These are phyloP conservation scores for Tetramorium bicarinatum DNA, from an alignment of 2,888 invertebrate genomes.

Conservation along the genomic window DNA sequence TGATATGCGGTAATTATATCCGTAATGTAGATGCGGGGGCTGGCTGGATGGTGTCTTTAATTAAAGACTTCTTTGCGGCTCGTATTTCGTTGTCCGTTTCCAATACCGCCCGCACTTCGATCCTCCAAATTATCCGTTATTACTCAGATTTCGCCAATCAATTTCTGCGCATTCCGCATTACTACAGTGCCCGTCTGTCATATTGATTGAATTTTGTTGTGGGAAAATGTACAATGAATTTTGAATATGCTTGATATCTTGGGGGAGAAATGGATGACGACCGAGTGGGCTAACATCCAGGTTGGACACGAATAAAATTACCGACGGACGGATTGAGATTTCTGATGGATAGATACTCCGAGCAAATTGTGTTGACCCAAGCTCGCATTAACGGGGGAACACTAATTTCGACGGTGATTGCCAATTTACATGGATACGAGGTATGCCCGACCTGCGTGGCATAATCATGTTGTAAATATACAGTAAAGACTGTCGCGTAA, in stretches of 20 bases:
- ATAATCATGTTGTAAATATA: constrained; percentile 58
- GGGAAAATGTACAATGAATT: constrained; percentile 11
- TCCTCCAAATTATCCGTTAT: constrained; percentile 7
- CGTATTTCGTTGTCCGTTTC: constrained; percentile 6
- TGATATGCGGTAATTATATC: constrained; percentile 8
- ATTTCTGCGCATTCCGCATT: constrained; percentile 1
- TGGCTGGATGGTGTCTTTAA: not conserved
- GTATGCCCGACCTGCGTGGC: constrained; percentile 46
- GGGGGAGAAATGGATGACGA: constrained; percentile 14
- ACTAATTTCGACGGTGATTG: constrained; percentile 57
- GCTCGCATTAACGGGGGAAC: constrained; percentile 47
- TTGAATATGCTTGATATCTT: constrained; percentile 39
- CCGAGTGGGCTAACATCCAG: constrained; percentile 1
- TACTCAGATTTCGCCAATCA: constrained; percentile 46
- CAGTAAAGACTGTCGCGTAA: constrained; percentile 49
- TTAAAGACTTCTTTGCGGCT: constrained; percentile 23
- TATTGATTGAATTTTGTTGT: constrained; percentile 44
- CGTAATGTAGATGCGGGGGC: not conserved
- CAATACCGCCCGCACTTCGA: not conserved
- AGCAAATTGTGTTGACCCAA: constrained; percentile 60
- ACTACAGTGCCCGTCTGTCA: constrained; percentile 4
- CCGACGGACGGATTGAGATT: constrained; percentile 59
- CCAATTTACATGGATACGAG: constrained; percentile 59
- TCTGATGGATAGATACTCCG: constrained; percentile 58
- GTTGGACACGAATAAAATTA: constrained; percentile 57